Evolutionary conservation across 92 coral and sea anemone species (phyloP), one percentile per base, ranked within the genome.

Genomic region (Epizoanthus stellaris): DNA sequence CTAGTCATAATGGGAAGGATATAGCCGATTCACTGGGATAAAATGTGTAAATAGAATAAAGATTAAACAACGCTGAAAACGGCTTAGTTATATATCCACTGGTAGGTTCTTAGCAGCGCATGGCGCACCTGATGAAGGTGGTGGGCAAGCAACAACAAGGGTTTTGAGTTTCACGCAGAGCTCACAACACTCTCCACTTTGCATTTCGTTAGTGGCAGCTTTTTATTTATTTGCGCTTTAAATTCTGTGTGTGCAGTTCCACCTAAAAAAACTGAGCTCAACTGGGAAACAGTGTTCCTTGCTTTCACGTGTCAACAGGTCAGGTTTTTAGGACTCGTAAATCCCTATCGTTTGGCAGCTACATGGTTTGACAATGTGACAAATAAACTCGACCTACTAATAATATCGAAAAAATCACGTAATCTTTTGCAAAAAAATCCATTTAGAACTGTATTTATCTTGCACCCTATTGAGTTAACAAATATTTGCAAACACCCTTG

Each of bases 131-230:
- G 67, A 75, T 14, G 16, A 14, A 64, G 4, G 25, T 3, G 12
- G 3, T 13, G 9, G 40, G 7, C 11, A 74, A 25, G n/a, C 38
- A 74, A 54, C 45, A 10, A 75, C 42, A 56, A 57, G 59, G 17
- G 34, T n/a, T 34, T 16, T 11, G 17, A 36, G 64, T 25, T 36
- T 75, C 80, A 75, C 80, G 21, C 80, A 57, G 67, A 15, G 80
- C 20, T 75, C 13, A 15, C 66, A 3, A 14, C 67, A 54, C 67
- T 3, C 67, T 47, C 52, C 16, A 10, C n/a, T 62, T 21, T 30
- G 67, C 66, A 14, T 36, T 57, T 34, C 23, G 59, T 57, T 56
- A 10, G 16, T 7, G 5, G 2, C 10, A 13, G 10, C 17, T 3
- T 45, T 12, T 30, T 30, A 30, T 2, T 25, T 66, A 0, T 23